Conservation (phyloP, 2,113 vertebrate genomes). For the Butastur rufipennis region DNA sequence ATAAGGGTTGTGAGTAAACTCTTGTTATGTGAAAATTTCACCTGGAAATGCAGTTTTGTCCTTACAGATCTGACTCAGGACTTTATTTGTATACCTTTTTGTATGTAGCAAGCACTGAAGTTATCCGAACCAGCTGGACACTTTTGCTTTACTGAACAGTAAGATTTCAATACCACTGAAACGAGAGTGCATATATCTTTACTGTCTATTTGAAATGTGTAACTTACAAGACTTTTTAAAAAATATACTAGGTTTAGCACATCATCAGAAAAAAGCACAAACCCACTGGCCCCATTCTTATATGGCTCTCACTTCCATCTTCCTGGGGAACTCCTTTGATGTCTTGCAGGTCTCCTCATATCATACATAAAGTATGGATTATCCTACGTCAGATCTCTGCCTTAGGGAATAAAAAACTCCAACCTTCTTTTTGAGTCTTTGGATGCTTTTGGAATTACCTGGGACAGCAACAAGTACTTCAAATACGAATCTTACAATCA, state of each 20-base stretch:
- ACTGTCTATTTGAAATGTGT: background rate
- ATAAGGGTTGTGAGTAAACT: background rate
- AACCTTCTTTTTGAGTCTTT: background rate
- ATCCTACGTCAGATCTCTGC: background rate
- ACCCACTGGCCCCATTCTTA: background rate
- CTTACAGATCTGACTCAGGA: background rate
- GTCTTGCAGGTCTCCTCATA: background rate
- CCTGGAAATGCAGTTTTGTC: background rate
- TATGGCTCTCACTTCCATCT: background rate
- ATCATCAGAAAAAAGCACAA: background rate
- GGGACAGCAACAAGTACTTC: background rate
- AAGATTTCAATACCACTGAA: background rate
- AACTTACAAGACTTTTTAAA: background rate
- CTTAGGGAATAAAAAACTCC: background rate
- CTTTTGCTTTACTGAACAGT: background rate
- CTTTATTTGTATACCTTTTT: background rate
- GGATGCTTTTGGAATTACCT: background rate
- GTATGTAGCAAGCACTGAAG: background rate
- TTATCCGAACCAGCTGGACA: background rate
- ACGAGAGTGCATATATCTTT: background rate
- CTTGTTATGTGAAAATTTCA: background rate
- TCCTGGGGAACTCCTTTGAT: background rate
- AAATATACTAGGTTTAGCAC: background rate
- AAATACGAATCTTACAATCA: background rate
- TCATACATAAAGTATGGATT: background rate